Conservation (phyloP, 2,113 vertebrate genomes). For the Ctenodactylus gundi region DNA sequence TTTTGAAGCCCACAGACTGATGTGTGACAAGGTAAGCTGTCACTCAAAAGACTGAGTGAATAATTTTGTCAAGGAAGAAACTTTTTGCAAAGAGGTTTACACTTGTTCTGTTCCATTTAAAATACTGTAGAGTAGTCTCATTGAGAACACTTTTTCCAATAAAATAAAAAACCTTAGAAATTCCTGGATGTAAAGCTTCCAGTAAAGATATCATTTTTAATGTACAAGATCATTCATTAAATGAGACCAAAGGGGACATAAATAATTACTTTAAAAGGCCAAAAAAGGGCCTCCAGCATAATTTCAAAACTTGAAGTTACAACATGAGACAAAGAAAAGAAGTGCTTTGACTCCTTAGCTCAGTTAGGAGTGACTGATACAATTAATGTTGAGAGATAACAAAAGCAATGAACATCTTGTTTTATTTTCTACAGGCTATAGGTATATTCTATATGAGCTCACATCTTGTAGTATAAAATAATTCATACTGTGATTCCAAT, state of each 20-base stretch:
- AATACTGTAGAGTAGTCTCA: background rate
- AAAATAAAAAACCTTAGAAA: conserved; percentile 10
- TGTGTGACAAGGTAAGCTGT: background rate
- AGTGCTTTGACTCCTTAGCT: background rate
- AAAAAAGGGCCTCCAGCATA: background rate
- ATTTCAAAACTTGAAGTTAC: background rate
- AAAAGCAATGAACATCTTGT: background rate
- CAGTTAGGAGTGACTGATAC: background rate
- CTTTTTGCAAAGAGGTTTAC: background rate
- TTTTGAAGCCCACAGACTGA: conserved; percentile 73
- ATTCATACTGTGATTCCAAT: conserved; percentile 1
- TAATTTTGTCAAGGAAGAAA: background rate
- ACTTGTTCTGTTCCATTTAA: background rate
- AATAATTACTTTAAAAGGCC: background rate
- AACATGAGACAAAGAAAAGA: background rate
- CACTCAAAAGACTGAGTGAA: background rate
- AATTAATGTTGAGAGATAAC: background rate
- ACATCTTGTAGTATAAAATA: background rate
- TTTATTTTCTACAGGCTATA: background rate
- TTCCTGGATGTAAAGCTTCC: background rate
- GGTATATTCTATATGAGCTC: background rate
- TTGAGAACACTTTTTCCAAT: conserved; percentile 33
- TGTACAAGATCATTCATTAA: conserved; percentile 1
- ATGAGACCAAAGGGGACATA: background rate
- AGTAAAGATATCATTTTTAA: background rate